These are phyloP conservation scores for Diachasmimorpha longicaudata DNA, from an alignment of 1,140 invertebrate species.

Conservation along the genomic window DNA sequence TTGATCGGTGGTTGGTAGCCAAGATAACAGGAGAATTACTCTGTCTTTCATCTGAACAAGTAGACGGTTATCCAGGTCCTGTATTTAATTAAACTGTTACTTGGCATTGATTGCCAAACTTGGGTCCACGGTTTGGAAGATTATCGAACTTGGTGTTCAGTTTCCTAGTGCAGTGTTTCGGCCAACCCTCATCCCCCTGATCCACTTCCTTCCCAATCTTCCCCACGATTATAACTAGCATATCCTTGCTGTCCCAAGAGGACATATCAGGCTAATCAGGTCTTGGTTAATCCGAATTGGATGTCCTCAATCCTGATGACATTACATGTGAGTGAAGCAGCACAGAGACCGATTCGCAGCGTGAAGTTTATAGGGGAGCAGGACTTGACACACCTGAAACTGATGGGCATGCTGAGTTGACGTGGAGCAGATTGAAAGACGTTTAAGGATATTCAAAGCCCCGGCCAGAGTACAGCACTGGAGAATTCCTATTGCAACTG, in stretches of 20 bases:
- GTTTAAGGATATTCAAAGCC: neutral
- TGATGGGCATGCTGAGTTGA: neutral
- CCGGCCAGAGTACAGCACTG: neutral
- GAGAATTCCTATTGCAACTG: neutral
- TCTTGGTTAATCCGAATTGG: neutral
- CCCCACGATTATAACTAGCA: neutral
- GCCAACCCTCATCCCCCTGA: neutral
- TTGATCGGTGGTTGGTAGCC: neutral
- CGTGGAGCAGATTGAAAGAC: neutral
- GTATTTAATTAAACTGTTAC: constrained; percentile 56
- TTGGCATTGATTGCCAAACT: constrained; percentile 54
- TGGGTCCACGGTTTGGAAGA: constrained; percentile 37
- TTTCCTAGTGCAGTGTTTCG: neutral
- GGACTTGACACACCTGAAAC: neutral
- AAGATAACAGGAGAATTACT: neutral
- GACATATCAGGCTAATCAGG: neutral
- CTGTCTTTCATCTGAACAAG: neutral
- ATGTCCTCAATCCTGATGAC: neutral
- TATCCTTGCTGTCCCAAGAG: neutral
- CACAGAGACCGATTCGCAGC: neutral
- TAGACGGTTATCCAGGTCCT: constrained; percentile 27
- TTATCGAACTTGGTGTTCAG: constrained; percentile 44
- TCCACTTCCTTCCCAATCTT: neutral
- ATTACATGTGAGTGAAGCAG: neutral
- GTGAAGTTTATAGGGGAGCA: neutral